phyloP scores from a whole-genome alignment of 2,797 vertebrate species.

The Eulemur albifrons region DNA sequence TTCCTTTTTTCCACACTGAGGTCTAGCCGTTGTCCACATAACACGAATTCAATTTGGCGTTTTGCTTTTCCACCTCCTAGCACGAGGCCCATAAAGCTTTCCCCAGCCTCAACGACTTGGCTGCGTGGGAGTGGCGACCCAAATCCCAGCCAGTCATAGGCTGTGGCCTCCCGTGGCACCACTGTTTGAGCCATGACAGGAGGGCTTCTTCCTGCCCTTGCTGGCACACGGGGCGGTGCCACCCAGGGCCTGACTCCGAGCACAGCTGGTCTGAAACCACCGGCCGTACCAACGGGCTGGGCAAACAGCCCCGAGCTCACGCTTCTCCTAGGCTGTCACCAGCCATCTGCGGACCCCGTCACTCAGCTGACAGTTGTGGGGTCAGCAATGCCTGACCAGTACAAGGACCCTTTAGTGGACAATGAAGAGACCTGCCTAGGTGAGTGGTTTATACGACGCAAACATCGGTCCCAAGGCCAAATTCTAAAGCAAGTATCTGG shows the following conservation, averaged over 20 bases:
- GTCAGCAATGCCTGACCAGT: not conserved
- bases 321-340: not conserved
- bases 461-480: not conserved
- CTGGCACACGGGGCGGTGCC: no score
- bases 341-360: not conserved
- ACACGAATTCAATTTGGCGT: not conserved
- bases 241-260: no score
- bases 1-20: not conserved
- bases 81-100: not conserved
- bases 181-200: not conserved
- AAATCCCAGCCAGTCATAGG: not conserved
- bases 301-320: not conserved
- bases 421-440: not conserved
- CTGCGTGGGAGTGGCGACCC: not conserved
- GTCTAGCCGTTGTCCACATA: not conserved
- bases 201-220: not conserved
- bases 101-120: not conserved
- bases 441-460: not conserved
- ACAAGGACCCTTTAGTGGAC: not conserved
- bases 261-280: not conserved
- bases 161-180: fast-evolving
- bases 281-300: not conserved
- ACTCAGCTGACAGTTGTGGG: not conserved
- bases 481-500: not conserved
- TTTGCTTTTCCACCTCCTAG: not conserved